Evolutionary conservation across 2,888 invertebrate genomes (phyloP).

Genomic region (Ectemnius lituratus): DNA sequence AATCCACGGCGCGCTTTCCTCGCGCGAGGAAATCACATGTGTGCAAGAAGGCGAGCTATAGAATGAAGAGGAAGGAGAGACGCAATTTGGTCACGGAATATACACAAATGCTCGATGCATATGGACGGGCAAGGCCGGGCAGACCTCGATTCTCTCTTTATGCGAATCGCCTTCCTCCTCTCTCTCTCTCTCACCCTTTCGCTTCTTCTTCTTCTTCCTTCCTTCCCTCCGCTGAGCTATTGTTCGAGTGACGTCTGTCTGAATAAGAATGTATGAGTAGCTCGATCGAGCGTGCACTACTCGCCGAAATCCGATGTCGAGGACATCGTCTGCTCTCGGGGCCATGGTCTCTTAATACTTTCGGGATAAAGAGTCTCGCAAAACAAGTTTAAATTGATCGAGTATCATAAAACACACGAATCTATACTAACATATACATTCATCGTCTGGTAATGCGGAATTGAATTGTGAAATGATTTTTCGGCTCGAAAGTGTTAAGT

Average conservation of each 20-base stretch:
- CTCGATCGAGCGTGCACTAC: not conserved
- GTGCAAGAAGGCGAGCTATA: slow-evolving; percentile 7
- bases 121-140: slow-evolving; percentile 1
- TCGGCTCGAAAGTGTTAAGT: not conserved
- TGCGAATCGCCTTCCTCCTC: not conserved
- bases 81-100: slow-evolving; percentile 27
- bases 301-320: slow-evolving; percentile 2
- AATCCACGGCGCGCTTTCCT: slow-evolving; percentile 3
- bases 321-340: not conserved
- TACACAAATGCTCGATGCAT: slow-evolving; percentile 9
- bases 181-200: not conserved
- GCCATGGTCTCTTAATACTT: too few species aligned
- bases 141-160: slow-evolving; percentile 18
- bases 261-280: too few species aligned
- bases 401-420: not conserved
- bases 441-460: not conserved
- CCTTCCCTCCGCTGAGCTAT: not conserved
- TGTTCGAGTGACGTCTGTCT: not conserved
- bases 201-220: not conserved
- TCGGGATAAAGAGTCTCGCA: too few species aligned
- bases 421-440: not conserved
- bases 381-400: not conserved
- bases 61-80: slow-evolving; percentile 7
- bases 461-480: not conserved
- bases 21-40: too few species aligned